Evolutionary conservation across 2,888 invertebrate species (phyloP).

Genomic region (Hofmannophila pseudospretella): DNA sequence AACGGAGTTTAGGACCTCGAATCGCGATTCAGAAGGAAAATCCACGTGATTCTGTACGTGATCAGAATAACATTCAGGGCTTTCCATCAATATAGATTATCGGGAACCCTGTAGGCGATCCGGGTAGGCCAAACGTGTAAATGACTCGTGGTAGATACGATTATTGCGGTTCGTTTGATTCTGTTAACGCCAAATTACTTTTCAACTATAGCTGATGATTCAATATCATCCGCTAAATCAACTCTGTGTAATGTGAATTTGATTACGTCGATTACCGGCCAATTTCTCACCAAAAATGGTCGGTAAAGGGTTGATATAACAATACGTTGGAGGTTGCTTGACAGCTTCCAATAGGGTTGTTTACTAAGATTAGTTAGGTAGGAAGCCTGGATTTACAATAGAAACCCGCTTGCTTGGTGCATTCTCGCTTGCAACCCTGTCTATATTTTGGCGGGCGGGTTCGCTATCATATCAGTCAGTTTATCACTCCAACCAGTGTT

Average conservation of each 20-base stretch:
- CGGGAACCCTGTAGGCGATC: constrained; percentile 10
- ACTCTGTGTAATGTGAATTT: neutral
- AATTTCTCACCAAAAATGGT: no score
- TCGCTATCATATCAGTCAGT: constrained; percentile 35
- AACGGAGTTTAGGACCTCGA: constrained; percentile 15
- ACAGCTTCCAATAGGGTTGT: no score
- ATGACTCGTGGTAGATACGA: constrained; percentile 46
- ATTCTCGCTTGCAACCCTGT: no score
- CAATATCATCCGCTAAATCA: constrained; percentile 11
- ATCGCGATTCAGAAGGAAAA: constrained; percentile 21
- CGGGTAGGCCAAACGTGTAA: constrained; percentile 32
- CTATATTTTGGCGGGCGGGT: constrained; percentile 9
- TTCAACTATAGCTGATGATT: constrained; percentile 12
- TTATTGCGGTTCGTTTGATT: constrained; percentile 38
- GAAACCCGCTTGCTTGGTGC: no score
- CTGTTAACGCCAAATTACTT: constrained; percentile 37
- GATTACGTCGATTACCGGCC: neutral
- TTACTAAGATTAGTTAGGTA: no score
- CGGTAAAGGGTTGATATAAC: no score
- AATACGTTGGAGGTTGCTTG: no score
- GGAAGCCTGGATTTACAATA: no score
- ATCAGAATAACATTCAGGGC: constrained; percentile 24
- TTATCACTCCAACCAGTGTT: constrained; percentile 35
- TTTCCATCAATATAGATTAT: constrained; percentile 32
- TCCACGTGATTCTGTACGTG: constrained; percentile 21